These are phyloP conservation scores for Pocillopora verrucosa DNA, from an alignment of 64 coral and sea anemone genomes.

Conservation along the genomic window DNA sequence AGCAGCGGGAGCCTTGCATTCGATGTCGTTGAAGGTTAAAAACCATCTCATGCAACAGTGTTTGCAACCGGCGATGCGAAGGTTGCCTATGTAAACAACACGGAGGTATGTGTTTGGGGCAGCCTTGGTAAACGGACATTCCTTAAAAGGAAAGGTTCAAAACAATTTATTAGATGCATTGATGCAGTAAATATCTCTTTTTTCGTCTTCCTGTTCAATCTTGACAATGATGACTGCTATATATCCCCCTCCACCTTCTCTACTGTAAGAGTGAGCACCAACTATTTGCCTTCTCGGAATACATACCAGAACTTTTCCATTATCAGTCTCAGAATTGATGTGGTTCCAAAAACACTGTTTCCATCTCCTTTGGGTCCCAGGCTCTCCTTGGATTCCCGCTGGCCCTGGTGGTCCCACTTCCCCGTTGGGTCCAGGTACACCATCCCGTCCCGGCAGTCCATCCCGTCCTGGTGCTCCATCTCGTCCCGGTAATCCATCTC, in stretches of 20 bases:
- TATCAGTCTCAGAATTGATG: constrained; percentile 11
- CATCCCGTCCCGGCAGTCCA: not conserved
- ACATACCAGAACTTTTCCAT: constrained; percentile 50
- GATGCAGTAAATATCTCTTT: too few relatives aligned
- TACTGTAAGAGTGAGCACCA: not conserved
- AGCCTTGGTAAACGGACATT: constrained; percentile 50
- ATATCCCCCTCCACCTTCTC: not conserved
- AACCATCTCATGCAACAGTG: constrained; percentile 45
- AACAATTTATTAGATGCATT: too few relatives aligned
- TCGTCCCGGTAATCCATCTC: constrained; percentile 35
- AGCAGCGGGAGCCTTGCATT: constrained; percentile 30
- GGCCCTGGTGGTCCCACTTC: too few relatives aligned
- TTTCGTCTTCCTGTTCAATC: too few relatives aligned
- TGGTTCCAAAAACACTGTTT: constrained; percentile 60
- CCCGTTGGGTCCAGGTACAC: not conserved
- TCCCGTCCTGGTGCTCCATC: constrained; percentile 17
- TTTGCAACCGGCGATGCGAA: constrained; percentile 6
- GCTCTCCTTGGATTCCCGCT: not conserved
- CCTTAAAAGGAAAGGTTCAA: not conserved
- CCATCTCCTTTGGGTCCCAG: constrained; percentile 11
- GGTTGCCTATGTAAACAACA: constrained; percentile 26
- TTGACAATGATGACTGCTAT: not conserved
- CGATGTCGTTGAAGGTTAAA: constrained; percentile 54
- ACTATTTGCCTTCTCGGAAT: not conserved
- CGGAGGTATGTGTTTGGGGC: constrained; percentile 34